phyloP scores from a whole-genome alignment of 2,113 vertebrate species.

The Oryzias celebensis region DNA sequence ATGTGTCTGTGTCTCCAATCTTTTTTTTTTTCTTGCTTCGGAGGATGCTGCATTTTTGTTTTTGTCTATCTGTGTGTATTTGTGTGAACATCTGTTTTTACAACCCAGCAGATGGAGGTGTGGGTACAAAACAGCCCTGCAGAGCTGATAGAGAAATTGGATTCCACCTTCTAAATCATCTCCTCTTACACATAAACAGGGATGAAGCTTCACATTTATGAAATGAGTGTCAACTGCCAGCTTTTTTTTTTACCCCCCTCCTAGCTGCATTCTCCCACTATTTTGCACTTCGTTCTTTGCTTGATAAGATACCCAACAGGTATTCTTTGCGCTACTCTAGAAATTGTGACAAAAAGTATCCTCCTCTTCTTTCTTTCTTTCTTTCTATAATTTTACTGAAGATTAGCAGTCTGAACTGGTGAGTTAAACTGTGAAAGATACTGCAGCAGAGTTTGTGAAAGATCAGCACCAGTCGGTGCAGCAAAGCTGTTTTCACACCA shows the following conservation, averaged over 20 bases:
- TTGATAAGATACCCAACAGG: slow-evolving; percentile 20
- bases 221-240: background rate
- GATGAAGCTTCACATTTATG: background rate
- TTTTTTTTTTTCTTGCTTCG: slow-evolving; percentile 19
- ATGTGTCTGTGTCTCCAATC: background rate
- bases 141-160: slow-evolving; percentile 30
- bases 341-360: background rate
- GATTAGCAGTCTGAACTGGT: slow-evolving; percentile 31
- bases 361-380: background rate
- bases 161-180: slow-evolving; percentile 13
- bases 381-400: slow-evolving; percentile 26
- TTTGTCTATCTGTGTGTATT: background rate
- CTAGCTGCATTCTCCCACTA: slow-evolving; percentile 3
- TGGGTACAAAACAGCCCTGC: slow-evolving; percentile 14
- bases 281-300: slow-evolving; percentile 14
- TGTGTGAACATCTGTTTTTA: slow-evolving; percentile 26
- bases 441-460: background rate
- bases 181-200: slow-evolving; percentile 13
- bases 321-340: slow-evolving; percentile 13
- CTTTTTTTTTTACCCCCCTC: background rate
- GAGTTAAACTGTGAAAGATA: slow-evolving; percentile 40
- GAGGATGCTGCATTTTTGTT: background rate
- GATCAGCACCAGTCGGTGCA: background rate
- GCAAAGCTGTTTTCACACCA: slow-evolving; percentile 42
- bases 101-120: slow-evolving; percentile 29